phyloP scores from a whole-genome alignment of 37 sponge, comb jelly and placozoan genomes.

The Diacarnus erythraeanus region DNA sequence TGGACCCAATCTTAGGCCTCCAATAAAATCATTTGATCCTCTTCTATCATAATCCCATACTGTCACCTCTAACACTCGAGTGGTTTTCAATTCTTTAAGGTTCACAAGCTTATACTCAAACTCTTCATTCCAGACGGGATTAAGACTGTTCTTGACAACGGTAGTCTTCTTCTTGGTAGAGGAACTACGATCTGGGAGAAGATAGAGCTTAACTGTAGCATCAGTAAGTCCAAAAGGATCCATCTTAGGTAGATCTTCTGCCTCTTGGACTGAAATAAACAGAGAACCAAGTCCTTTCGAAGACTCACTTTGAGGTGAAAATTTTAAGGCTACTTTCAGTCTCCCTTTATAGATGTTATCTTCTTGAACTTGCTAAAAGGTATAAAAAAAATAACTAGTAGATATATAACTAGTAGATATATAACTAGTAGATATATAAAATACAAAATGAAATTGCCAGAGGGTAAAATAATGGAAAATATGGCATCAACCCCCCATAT shows the following conservation, averaged over 20 bases:
- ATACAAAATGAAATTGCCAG: too few relatives aligned
- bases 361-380: background rate
- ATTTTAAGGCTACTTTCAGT: background rate
- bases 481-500: background rate
- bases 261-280: conserved; percentile 36
- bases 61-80: conserved; percentile 62
- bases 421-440: background rate
- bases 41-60: conserved; percentile 55
- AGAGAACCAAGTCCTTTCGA: conserved; percentile 11
- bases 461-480: too few relatives aligned
- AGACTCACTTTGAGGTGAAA: background rate
- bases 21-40: conserved; percentile 54
- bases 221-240: conserved; percentile 7
- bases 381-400: background rate
- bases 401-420: background rate
- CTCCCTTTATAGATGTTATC: background rate
- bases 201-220: conserved; percentile 47
- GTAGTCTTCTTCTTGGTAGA: conserved; percentile 51
- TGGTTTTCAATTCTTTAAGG: conserved; percentile 39
- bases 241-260: conserved; percentile 27
- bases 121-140: conserved; percentile 68
- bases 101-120: conserved; percentile 38
- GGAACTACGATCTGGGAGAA: conserved; percentile 44
- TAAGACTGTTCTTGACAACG: conserved; percentile 48
- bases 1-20: conserved; percentile 65